phyloP scores from a whole-genome alignment of 2,888 invertebrate genomes.

The Gerosis bhagava region DNA sequence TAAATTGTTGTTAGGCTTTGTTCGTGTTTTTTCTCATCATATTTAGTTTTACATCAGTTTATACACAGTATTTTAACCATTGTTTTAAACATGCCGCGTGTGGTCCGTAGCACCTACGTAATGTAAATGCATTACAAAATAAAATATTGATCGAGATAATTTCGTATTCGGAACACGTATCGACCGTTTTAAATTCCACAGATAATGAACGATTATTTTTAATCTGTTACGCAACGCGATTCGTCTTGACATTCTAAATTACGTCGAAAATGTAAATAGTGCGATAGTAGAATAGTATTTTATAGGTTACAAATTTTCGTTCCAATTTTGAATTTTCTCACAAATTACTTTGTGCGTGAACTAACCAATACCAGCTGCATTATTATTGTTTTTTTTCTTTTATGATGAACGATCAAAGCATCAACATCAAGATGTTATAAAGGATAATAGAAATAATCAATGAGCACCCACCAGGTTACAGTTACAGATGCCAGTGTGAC shows the following conservation, averaged over 20 bases:
- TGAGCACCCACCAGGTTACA: constrained; percentile 4
- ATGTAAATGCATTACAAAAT: constrained; percentile 15
- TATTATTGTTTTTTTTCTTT: no score
- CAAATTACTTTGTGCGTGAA: no score
- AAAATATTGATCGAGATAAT: constrained; percentile 19
- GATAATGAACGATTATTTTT: constrained; percentile 18
- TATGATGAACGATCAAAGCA: no score
- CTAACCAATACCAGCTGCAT: no score
- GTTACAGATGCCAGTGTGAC: constrained; percentile 12
- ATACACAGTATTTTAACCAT: background rate
- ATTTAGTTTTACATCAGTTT: no score
- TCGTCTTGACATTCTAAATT: constrained; percentile 11
- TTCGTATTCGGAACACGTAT: constrained; percentile 16
- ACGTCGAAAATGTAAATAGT: constrained; percentile 12
- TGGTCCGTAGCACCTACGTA: constrained; percentile 20
- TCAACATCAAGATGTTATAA: constrained; percentile 13
- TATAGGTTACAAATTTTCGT: no score
- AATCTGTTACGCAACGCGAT: constrained; percentile 19
- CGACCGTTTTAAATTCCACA: constrained; percentile 20
- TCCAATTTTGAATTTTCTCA: no score
- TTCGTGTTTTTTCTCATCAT: no score
- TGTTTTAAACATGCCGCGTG: constrained; percentile 16
- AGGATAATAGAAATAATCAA: constrained; percentile 15
- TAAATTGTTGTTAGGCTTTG: no score
- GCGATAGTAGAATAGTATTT: constrained; percentile 4